A percentile compares a stretch with the other conserved stretches of the same genome.
Conservation (phyloP, 2,113 vertebrate species). For the Motacilla alba region DNA sequence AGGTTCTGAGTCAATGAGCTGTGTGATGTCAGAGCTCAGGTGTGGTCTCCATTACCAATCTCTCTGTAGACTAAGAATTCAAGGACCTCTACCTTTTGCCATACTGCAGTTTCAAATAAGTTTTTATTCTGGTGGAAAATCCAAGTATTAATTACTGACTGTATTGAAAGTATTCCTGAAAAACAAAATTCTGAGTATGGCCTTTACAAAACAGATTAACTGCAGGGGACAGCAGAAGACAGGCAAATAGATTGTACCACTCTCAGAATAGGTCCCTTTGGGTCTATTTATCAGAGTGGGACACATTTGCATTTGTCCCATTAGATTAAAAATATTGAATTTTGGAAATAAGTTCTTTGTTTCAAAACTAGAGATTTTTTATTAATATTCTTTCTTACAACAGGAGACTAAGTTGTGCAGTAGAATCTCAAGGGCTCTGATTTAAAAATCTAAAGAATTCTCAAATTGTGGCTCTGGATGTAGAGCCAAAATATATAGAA, state of each 20-base stretch:
- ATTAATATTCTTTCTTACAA: neutral
- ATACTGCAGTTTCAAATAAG: neutral
- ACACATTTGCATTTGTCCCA: neutral
- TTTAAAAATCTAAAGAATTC: neutral
- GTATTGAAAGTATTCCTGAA: neutral
- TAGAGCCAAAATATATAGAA: neutral
- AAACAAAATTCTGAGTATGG: neutral
- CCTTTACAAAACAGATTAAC: neutral
- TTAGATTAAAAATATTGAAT: neutral
- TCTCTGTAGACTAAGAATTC: neutral
- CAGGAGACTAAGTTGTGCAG: neutral
- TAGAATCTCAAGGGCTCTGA: neutral
- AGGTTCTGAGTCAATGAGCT: neutral
- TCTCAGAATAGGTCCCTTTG: neutral
- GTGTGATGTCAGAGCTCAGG: neutral
- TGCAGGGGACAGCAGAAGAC: neutral
- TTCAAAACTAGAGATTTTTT: neutral
- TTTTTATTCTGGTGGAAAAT: neutral
- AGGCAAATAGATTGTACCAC: neutral
- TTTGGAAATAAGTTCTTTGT: neutral
- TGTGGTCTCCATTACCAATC: neutral
- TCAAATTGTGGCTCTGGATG: neutral
- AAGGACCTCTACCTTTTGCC: neutral
- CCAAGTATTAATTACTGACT: neutral
- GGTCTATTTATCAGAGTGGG: neutral